These are phyloP conservation scores for Galleria mellonella DNA, from an alignment of 1,140 invertebrate genomes.

Conservation along the genomic window DNA sequence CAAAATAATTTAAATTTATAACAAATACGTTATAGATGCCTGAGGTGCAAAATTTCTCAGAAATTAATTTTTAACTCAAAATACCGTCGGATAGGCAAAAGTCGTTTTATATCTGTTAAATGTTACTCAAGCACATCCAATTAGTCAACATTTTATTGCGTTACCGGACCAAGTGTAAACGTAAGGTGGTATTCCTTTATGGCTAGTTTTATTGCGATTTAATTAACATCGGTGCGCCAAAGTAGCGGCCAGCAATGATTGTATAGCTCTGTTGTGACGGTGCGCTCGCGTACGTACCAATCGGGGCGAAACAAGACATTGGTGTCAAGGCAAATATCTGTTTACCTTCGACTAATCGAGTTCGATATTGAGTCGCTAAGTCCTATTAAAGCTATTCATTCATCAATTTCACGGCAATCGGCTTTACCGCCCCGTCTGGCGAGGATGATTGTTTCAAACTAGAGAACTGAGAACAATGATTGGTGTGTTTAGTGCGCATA, in stretches of 20 bases:
- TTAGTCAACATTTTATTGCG: slow-evolving; percentile 6
- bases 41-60: no score
- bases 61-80: no score
- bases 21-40: no score
- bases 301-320: slow-evolving; percentile 19
- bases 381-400: slow-evolving; percentile 33
- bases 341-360: slow-evolving; percentile 27
- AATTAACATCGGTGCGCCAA: slow-evolving; percentile 4
- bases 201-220: slow-evolving; percentile 6
- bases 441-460: slow-evolving; percentile 27
- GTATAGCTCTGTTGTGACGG: slow-evolving; percentile 14
- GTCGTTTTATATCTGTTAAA: no score
- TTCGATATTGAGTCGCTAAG: slow-evolving; percentile 32
- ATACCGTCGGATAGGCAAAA: no score
- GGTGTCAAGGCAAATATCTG: slow-evolving; percentile 50
- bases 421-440: slow-evolving; percentile 7
- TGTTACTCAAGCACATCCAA: background rate
- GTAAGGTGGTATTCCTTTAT: background rate
- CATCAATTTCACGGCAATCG: slow-evolving; percentile 56
- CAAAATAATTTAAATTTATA: no score
- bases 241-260: background rate
- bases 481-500: slow-evolving; percentile 18
- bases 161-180: slow-evolving; percentile 5
- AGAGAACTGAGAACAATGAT: slow-evolving; percentile 37
- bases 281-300: slow-evolving; percentile 16